Base-by-base conservation (phyloP, 1,140 invertebrate genomes). In the Saccostrea cuccullata region DNA sequence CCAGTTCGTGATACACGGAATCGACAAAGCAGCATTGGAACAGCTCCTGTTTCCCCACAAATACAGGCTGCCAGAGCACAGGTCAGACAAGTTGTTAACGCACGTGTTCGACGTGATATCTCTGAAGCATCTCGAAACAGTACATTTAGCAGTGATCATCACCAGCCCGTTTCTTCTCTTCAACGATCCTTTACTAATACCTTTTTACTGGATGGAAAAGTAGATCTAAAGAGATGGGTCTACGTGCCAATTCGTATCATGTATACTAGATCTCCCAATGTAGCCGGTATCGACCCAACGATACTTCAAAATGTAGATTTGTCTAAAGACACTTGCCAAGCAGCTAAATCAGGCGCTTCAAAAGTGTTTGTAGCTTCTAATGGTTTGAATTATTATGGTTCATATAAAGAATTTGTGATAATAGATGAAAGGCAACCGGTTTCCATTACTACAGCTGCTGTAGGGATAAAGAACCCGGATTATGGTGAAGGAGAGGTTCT, bases 241-340 rank as follows among this genome's bases (percentile, higher is more conserved):
- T 88, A 84, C 30, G 77, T 88, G 47, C 87, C 89, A 13, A 85
- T 90, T 17, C 82, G 56, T 8, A 77, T 90, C 17, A 47, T 85
- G 26, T 85, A 85, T 30, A 64, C 20, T 13, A 26, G 84, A 15
- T 56, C 84, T 26, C 56, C 56, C 12, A 30, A 58, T 85, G 26
- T 85, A 12, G 5, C 20, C 20, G 55, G 55, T 15, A 64, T 20
- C 17, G 26, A 58, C 23, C 84, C n/a, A 84, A 56, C 40, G 0
- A 4, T 55, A 56, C 55, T n/a, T 13, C 20, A 5, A 17, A 15
- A 60, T 85, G 12, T 12, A 84, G 30, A 55, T 56, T 6, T 11
- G 30, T 20, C n/a, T 11, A 85, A 56, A 11, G 17, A 56, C 6
- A 23, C n/a, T 85, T 87, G 86, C 55, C 55, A 87, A 40, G 58